These are phyloP conservation scores for Troglohyphantes excavatus DNA, from an alignment of 2,888 invertebrate species.

Conservation along the genomic window DNA sequence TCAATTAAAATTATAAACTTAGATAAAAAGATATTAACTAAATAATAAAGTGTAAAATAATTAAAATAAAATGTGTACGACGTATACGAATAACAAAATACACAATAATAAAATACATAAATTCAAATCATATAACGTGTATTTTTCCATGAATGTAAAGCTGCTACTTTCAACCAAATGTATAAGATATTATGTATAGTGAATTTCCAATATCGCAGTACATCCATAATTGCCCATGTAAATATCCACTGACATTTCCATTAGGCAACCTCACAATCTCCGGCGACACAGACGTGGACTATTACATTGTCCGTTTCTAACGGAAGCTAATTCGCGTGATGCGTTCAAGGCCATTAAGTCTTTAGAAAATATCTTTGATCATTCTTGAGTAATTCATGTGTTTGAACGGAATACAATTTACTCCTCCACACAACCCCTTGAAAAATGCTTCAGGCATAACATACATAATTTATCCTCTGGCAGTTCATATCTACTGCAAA, in stretches of 20 bases:
- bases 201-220: too few relatives aligned
- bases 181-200: too few relatives aligned
- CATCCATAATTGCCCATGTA: too few relatives aligned
- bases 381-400: background rate
- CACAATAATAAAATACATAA: too few relatives aligned
- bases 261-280: background rate
- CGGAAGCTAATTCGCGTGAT: background rate
- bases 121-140: too few relatives aligned
- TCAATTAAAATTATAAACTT: too few relatives aligned
- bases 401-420: constrained; percentile 30
- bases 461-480: constrained; percentile 49
- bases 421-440: constrained; percentile 19
- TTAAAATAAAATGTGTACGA: too few relatives aligned
- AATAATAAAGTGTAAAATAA: too few relatives aligned
- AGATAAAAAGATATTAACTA: too few relatives aligned
- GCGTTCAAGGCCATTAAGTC: background rate
- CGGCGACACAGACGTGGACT: background rate
- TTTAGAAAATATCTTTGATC: background rate
- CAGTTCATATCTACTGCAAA: constrained; percentile 16
- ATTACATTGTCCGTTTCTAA: background rate
- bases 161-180: too few relatives aligned
- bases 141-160: too few relatives aligned
- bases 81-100: too few relatives aligned
- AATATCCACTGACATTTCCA: background rate
- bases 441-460: constrained; percentile 11